phyloP scores from a whole-genome alignment of 1,140 invertebrate species.

The Dolichoris vasculosae region DNA sequence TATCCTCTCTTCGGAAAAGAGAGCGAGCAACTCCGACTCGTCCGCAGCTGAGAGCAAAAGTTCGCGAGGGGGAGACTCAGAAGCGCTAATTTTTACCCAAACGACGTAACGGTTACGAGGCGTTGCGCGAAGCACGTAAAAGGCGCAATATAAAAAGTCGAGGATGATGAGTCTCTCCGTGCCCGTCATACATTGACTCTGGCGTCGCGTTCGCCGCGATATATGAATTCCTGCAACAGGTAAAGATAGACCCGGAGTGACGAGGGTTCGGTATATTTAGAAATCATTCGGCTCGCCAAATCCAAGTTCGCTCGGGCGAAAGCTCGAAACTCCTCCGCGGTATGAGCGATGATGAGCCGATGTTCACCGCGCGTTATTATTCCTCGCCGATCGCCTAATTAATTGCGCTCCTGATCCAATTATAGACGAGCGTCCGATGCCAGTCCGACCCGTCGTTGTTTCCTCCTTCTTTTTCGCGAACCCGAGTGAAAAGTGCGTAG shows the following conservation, averaged over 20 bases:
- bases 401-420: conserved; percentile 14
- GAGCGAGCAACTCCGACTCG: too few relatives aligned
- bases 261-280: conserved; percentile 74
- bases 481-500: not conserved
- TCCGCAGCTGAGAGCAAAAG: too few relatives aligned
- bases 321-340: conserved; percentile 16
- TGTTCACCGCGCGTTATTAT: not conserved
- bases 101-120: not conserved
- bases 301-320: conserved; percentile 59
- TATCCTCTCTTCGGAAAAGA: not conserved
- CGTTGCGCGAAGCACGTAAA: not conserved
- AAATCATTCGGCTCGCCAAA: conserved; percentile 73
- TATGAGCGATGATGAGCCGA: conserved; percentile 34
- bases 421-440: not conserved
- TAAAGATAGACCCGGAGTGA: conserved; percentile 73
- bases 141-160: not conserved
- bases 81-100: not conserved
- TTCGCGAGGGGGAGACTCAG: not conserved
- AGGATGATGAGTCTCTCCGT: not conserved
- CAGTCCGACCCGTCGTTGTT: too few relatives aligned
- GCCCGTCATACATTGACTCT: conserved; percentile 28
- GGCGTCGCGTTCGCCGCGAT: conserved; percentile 35
- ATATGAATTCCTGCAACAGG: conserved; percentile 62
- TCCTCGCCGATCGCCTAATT: conserved; percentile 25
- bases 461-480: not conserved